These are phyloP conservation scores for Tapirus terrestris DNA, from an alignment of 2,113 vertebrate genomes.

Conservation along the genomic window DNA sequence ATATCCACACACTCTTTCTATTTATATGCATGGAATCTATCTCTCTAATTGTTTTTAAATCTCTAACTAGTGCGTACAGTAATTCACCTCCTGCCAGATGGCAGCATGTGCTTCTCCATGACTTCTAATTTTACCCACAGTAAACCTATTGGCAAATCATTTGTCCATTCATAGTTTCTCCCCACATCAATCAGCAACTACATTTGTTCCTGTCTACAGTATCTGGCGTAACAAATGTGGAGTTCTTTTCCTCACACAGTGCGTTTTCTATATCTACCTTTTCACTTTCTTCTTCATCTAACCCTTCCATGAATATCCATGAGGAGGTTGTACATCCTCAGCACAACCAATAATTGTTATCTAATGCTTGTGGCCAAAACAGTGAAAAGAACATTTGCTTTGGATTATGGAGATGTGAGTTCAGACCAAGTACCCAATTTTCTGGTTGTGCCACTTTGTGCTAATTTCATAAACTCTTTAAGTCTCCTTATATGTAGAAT, in stretches of 20 bases:
- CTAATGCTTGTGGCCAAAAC: not conserved
- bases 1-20: conserved; percentile 65
- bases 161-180: not conserved
- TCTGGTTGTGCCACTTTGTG: not conserved
- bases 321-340: not conserved
- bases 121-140: conserved; percentile 34
- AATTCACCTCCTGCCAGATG: conserved; percentile 57
- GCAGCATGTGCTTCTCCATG: conserved; percentile 36
- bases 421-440: not conserved
- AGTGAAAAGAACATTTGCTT: not conserved
- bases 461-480: not conserved
- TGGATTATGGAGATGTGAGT: not conserved
- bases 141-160: not conserved
- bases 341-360: not conserved
- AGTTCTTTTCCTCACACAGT: not conserved
- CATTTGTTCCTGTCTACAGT: not conserved
- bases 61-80: conserved; percentile 23
- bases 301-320: not conserved
- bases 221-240: not conserved
- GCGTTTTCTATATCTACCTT: not conserved
- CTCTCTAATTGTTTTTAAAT: conserved; percentile 78
- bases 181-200: not conserved
- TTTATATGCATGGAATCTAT: conserved; percentile 66
- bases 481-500: not conserved
- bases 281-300: not conserved